phyloP scores from a whole-genome alignment of 2,888 invertebrate species.

The Syritta pipiens region DNA sequence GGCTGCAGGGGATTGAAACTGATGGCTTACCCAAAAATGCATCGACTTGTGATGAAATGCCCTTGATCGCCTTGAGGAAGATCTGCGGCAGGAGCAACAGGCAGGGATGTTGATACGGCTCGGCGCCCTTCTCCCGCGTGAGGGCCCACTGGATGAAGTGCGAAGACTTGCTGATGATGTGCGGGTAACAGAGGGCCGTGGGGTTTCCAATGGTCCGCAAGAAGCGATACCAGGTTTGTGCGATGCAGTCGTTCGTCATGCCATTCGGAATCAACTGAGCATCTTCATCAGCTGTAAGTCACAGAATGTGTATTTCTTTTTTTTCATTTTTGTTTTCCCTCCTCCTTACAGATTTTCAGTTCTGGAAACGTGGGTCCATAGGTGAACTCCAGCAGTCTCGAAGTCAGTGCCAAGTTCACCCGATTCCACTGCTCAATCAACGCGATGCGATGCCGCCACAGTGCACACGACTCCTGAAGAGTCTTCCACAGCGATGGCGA shows the following conservation, averaged over 20 bases:
- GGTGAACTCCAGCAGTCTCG: conserved; percentile 90
- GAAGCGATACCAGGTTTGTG: conserved; percentile 97
- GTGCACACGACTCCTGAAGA: conserved; percentile 92
- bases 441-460: conserved; percentile 96
- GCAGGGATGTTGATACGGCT: conserved; percentile 95
- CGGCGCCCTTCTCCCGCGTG: conserved; percentile 86
- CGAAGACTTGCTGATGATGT: conserved; percentile 85
- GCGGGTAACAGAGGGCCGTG: conserved; percentile 92
- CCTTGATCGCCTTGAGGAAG: conserved; percentile 95
- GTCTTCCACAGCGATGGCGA: conserved; percentile 98
- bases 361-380: conserved; percentile 92
- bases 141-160: conserved; percentile 89
- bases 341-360: conserved; percentile 86
- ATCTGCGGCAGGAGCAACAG: conserved; percentile 90
- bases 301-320: neutral
- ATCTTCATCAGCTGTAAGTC: conserved; percentile 89
- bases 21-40: conserved; percentile 91
- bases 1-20: neutral
- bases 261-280: conserved; percentile 88
- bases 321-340: neutral
- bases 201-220: conserved; percentile 97
- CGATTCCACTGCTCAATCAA: conserved; percentile 97
- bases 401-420: conserved; percentile 93
- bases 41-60: conserved; percentile 95
- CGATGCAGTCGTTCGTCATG: conserved; percentile 93